These are phyloP conservation scores for Monodelphis domestica DNA, from an alignment of 2,797 vertebrate species.

Conservation along the genomic window DNA sequence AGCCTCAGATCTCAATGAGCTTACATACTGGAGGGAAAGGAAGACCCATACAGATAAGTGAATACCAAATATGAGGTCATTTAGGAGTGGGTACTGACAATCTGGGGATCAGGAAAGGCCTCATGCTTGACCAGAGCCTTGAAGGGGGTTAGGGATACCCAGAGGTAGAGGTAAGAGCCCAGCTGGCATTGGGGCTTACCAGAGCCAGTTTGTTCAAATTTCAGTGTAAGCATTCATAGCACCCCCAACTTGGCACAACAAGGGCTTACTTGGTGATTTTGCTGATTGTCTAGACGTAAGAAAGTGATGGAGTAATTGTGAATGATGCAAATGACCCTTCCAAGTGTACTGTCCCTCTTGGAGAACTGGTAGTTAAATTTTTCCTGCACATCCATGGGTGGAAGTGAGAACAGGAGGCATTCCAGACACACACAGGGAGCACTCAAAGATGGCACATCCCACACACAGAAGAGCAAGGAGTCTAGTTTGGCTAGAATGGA, in stretches of 20 bases:
- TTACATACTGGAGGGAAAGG: background rate
- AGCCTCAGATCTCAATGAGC: slow-evolving; percentile 4
- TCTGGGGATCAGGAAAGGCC: background rate
- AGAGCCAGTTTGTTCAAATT: background rate
- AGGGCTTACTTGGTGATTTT: background rate
- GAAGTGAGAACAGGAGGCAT: background rate
- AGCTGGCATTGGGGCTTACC: background rate
- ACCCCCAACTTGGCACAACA: background rate
- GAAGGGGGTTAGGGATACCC: background rate
- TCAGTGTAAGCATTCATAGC: background rate
- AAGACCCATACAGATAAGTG: background rate
- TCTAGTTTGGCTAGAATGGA: background rate
- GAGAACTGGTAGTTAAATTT: background rate
- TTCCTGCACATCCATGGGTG: background rate
- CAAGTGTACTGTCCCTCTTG: background rate
- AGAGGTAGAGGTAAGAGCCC: background rate
- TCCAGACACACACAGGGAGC: background rate
- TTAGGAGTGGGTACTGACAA: background rate
- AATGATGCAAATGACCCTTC: background rate
- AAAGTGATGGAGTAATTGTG: background rate
- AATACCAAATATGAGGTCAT: background rate
- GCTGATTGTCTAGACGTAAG: background rate
- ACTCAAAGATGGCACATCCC: background rate
- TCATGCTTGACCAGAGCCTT: background rate
- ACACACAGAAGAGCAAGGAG: background rate